Evolutionary conservation across 2,888 invertebrate genomes (phyloP), one percentile per base, ranked within the genome.

Genomic region (Troilus luridus): DNA sequence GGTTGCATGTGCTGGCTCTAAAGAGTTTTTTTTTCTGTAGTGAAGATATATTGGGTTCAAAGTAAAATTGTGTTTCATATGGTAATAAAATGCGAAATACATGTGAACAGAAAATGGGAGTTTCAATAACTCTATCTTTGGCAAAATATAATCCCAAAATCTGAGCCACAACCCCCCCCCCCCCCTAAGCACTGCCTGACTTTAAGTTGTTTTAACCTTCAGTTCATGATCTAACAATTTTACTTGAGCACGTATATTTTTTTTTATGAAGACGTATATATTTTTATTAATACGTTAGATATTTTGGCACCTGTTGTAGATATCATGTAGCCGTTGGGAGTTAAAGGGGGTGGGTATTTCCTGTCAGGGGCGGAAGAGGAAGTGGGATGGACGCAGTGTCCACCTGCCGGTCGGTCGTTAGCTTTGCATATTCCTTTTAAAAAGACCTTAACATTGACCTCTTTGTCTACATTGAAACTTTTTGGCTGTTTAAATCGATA

Each of bases 281-380:
- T 85, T 21, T 85, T 11, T 19, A 88, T 54, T 12, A 21, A 24
- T n/a, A 88, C 58, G 59, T 56, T 88, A 88, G 56, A 88, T 58
- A 88, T 88, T 56, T 77, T 19, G 17, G 27, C 72, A 77, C 72
- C 72, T 77, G 72, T 41, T 41, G 72, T 77, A 17, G 72, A 77
- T 77, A 77, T 27, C 1, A 77, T 58, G 19, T 2, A 85, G n/a
- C 85, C 85, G 85, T 85, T 85, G 85, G 56, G 56, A 8, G 41
- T 21, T 85, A 85, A 85, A 56, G 21, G 81, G 81, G 72, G 56
- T n/a, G n/a, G 85, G 54, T 85, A 85, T 85, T 85, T 85, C 85
- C 85, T 21, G 81, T 3, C 27, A 10, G 56, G 21, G 81, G 56
- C 85, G 85, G 85, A 85, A 85, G 85, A 85, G 85, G 85, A 85